A percentile compares a stretch with the other conserved stretches of the same genome.
Conservation (phyloP, 2,888 invertebrate genomes). For the Drosophila rubida region DNA sequence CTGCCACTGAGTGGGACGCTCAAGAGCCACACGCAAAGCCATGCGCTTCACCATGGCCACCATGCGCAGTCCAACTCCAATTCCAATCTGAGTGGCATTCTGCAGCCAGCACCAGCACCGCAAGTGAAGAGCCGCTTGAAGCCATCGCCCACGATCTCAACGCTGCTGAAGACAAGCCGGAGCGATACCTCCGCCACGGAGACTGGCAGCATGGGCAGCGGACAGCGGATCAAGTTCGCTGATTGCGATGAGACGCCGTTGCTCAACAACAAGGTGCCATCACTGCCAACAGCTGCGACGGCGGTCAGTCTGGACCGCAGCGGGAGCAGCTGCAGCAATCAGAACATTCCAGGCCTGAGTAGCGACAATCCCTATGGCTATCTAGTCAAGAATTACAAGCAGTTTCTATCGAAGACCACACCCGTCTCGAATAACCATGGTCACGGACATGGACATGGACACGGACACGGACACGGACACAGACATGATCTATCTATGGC, state of each 20-base stretch:
- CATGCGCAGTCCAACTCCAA: constrained; percentile 66
- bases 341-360: constrained; percentile 57
- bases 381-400: constrained; percentile 80
- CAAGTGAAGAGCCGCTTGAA: constrained; percentile 61
- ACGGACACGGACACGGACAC: constrained; percentile 29
- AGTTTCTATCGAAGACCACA: constrained; percentile 71
- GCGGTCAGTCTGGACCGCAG: constrained; percentile 47
- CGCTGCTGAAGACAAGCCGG: constrained; percentile 60
- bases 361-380: constrained; percentile 67
- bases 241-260: constrained; percentile 61
- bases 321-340: constrained; percentile 53
- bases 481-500: constrained; percentile 34
- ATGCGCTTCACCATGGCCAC: constrained; percentile 4
- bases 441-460: constrained; percentile 22
- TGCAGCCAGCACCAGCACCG: constrained; percentile 62
- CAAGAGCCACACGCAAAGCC: constrained; percentile 63
- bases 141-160: constrained; percentile 78
- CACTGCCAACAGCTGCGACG: constrained; percentile 12
- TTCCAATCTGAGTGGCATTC: constrained; percentile 77
- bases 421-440: constrained; percentile 57
- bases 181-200: constrained; percentile 49
- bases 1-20: constrained; percentile 80
- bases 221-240: constrained; percentile 73
- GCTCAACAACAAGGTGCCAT: constrained; percentile 30
- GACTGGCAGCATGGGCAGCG: constrained; percentile 62